These are phyloP conservation scores for Globia sparganii DNA, from an alignment of 2,888 invertebrate genomes.

Conservation along the genomic window DNA sequence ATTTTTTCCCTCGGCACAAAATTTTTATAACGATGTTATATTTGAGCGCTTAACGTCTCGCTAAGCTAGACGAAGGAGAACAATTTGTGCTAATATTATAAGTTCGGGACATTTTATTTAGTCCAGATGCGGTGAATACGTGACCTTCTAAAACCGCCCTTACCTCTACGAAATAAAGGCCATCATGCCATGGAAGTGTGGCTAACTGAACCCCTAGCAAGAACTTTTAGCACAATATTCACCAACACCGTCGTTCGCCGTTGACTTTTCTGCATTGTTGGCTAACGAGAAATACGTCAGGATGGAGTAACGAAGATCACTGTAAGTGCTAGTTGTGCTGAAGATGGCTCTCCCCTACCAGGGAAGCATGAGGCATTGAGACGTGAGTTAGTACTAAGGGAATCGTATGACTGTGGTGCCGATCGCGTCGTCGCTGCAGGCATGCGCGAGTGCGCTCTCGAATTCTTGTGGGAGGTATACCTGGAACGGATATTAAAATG, in stretches of 20 bases:
- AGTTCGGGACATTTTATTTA: not conserved
- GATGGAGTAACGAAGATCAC: not conserved
- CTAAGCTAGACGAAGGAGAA: not conserved
- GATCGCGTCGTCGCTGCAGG: constrained; percentile 85
- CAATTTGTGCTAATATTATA: not conserved
- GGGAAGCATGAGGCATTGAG: constrained; percentile 31
- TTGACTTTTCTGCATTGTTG: not conserved
- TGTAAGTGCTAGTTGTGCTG: not conserved
- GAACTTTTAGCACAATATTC: not conserved
- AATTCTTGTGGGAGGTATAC: constrained; percentile 87
- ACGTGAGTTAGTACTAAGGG: constrained; percentile 72
- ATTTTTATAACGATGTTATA: constrained; percentile 3
- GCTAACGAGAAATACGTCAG: not conserved
- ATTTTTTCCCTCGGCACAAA: no score
- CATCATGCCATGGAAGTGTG: not conserved
- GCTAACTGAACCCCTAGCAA: no score
- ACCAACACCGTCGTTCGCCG: not conserved
- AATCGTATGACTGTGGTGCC: constrained; percentile 87
- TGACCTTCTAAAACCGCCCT: not conserved
- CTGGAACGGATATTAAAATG: constrained; percentile 66
- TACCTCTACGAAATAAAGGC: constrained; percentile 1
- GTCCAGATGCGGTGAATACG: no score
- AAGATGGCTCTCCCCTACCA: constrained; percentile 35
- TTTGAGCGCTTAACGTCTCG: constrained; percentile 9
- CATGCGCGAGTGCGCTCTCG: constrained; percentile 86